Evolutionary conservation across 2,797 vertebrate species (phyloP), one percentile per base, ranked within the genome.

Genomic region (Enteromius anoplus): DNA sequence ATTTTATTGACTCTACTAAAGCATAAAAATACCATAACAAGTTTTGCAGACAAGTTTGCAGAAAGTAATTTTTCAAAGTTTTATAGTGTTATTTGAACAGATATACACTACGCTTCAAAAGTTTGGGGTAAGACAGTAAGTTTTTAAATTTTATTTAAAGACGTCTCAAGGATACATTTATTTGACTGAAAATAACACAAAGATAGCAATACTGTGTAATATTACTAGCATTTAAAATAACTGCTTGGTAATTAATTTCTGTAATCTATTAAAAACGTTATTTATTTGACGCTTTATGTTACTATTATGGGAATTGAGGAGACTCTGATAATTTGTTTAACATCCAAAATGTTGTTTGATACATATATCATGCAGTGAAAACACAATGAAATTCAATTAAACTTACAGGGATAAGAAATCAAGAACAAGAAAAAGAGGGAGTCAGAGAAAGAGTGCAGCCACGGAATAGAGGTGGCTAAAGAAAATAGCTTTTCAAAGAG

Each of bases 401-500:
- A 58, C 17, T 45, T 9, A 71, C 11, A 71, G 7, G 45, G 68
- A 62, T 47, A 19, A 62, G 26, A 21, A 47, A 32, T 71, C 53
- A 80, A 32, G 10, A 37, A 58, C 21, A 26, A 34, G 19, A 60
- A 47, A 4, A 58, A 71, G 21, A 79, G 29, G 6, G 32, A 66
- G 45, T 17, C 14, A 79, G 68, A 53, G 64, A 19, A 65, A 83
- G 45, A 85, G 69, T 87, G 75, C 82, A 87, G 72, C 76, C 77
- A 86, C 55, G 60, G 64, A 64, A 75, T 65, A 85, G 69, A 42
- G 76, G 75, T 73, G 32, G 80, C 53, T 76, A 4, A 71, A 81
- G 47, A 86, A 88, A 64, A 87, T 23, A 37, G 83, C 69, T 86
- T 86, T 88, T 87, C 65, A 87, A 84, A 2, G 6, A 21, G 29